A percentile compares a stretch with the other conserved stretches of the same genome.
These are phyloP conservation scores for Heterohyrax brucei DNA, from an alignment of 2,797 vertebrate species.

Conservation along the genomic window DNA sequence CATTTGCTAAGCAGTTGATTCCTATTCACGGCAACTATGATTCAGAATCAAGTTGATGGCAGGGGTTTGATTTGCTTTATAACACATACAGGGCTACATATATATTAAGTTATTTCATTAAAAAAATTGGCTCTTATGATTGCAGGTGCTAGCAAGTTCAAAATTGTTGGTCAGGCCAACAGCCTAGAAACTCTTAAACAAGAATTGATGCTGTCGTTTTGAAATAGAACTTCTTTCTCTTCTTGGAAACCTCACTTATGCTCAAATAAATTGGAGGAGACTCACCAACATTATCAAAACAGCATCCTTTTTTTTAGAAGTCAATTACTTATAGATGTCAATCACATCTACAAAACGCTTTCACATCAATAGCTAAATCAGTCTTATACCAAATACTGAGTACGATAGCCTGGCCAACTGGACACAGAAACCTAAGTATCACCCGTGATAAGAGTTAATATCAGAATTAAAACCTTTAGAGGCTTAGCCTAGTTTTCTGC, in stretches of 20 bases:
- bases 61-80: too few species aligned
- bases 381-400: not conserved
- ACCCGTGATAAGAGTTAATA: not conserved
- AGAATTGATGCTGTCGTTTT: not conserved
- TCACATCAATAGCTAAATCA: not conserved
- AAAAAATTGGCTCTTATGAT: not conserved
- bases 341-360: too few species aligned
- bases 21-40: too few species aligned
- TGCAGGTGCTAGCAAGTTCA: not conserved
- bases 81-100: not conserved
- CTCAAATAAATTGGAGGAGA: not conserved
- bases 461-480: not conserved
- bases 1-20: too few species aligned
- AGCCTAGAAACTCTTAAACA: not conserved
- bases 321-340: not conserved
- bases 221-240: not conserved
- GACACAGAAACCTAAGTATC: too few species aligned
- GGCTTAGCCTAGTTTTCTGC: not conserved
- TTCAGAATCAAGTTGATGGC: too few species aligned
- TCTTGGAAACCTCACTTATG: not conserved
- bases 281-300: not conserved
- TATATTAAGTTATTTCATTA: not conserved
- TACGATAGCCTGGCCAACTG: not conserved
- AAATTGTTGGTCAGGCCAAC: not conserved
- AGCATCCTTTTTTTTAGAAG: not conserved